Base-by-base conservation (phyloP, 37 sponge, comb jelly and placozoan genomes). In the Beroe ovata region DNA sequence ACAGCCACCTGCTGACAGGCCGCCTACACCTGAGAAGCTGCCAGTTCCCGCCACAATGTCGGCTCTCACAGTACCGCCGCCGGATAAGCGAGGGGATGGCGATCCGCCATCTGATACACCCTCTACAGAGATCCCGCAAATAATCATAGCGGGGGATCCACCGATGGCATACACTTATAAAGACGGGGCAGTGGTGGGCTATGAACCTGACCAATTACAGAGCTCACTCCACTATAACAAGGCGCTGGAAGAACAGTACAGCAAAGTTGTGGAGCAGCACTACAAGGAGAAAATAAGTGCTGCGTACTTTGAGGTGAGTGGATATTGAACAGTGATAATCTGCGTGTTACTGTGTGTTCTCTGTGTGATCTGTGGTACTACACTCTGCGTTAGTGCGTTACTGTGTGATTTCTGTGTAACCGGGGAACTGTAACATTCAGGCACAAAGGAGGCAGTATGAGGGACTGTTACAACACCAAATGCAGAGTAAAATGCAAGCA, bases 231-330 rank as follows among this genome's bases (percentile, higher is more conserved):
- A 29, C 38, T 77, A 77, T 29, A 77, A 39, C 54, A 77, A 77
- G 21, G 84, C 54, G n/a, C 4, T 77, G 42, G 84, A 77, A 26
- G 84, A 77, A 11, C 84, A 77, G 84, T 77, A 77, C 33, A 38
- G 21, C 26, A 77, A 77, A 42, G 54, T 77, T 8, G 84, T 42
- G 11, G 84, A 77, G 54, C 84, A 77, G 28, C 84, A 77, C 4
- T 77, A 77, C 84, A 77, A 77, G 54, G 84, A 77, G 84, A 77
- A 77, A 19, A 77, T 77, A 21, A 77, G 84, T 29, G 84, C 84
- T 77, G 84, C 84, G 4, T 77, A 77, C 54, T 77, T 77, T 77
- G 84, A 77, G 84, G 84, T 77, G 1, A n/a, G n/a, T n/a, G n/a
- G n/a, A n/a, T n/a, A n/a, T n/a, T n/a, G n/a, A n/a, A n/a, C n/a